Conservation (phyloP, 2,888 invertebrate species). For the Acronicta leporina region DNA sequence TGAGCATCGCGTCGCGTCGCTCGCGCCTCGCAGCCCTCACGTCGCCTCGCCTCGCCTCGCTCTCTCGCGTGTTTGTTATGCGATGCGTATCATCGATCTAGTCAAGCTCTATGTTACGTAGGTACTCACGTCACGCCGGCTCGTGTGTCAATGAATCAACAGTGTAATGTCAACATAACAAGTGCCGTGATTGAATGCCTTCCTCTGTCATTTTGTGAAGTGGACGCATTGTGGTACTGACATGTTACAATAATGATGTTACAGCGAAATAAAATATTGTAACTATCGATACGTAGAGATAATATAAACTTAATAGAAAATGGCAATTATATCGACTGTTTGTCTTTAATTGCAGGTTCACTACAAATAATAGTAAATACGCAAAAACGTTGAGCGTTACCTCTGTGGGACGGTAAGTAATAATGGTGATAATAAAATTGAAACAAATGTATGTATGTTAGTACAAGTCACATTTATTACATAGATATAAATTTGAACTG, state of each 20-base stretch:
- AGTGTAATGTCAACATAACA: too few relatives aligned
- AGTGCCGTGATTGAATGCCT: too few relatives aligned
- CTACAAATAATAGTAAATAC: neutral
- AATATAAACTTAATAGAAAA: neutral
- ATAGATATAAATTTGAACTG: slow-evolving; percentile 14
- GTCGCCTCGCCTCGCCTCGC: slow-evolving; percentile 40
- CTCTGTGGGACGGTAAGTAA: neutral
- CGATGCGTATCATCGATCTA: slow-evolving; percentile 9
- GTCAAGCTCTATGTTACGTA: neutral
- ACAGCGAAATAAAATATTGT: too few relatives aligned
- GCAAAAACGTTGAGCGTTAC: neutral
- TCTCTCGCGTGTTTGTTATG: slow-evolving; percentile 10
- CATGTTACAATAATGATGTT: too few relatives aligned
- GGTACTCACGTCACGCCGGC: neutral
- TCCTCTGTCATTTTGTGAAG: neutral
- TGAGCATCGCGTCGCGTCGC: slow-evolving; percentile 32
- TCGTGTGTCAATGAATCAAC: neutral
- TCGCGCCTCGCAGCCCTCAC: slow-evolving; percentile 40
- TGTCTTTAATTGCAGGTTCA: neutral
- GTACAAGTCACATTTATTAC: slow-evolving; percentile 26
- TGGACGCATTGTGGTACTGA: neutral
- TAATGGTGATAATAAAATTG: slow-evolving; percentile 15
- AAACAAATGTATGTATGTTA: slow-evolving; percentile 25
- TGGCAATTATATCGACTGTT: neutral
- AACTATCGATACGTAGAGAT: too few relatives aligned